Evolutionary conservation across 2,888 invertebrate species (phyloP), one percentile per base, ranked within the genome.

Genomic region (Rutpela maculata): DNA sequence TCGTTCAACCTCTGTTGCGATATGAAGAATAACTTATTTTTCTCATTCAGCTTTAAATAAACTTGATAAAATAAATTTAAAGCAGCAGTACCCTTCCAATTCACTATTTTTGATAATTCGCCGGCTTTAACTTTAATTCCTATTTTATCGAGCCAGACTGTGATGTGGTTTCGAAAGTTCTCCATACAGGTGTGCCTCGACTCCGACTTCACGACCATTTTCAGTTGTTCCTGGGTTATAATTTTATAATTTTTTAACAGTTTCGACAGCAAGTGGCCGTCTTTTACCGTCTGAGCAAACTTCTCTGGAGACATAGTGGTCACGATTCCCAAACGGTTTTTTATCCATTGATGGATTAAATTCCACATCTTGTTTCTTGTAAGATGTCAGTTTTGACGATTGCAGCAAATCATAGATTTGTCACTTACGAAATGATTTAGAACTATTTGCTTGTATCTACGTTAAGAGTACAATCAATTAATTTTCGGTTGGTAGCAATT

Each of bases 11-110:
- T 78, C 67, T 82, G 78, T 12, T 82, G 63, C 0, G 81, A 56
- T 12, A 85, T 57, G 65, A 82, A 82, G 31, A 79, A 79, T 18
- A 85, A 57, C 35, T 78, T 81, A 91, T 92, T 92, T 85, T 91
- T 92, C 84, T 91, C 92, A 81, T 93, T 92, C 66, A 94, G 88
- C 78, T 91, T 90, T 10, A 94, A 88, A 84, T 92, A 94, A 5
- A 94, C 87, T 86, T 92, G 91, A 87, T 93, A 93, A 85, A 93
- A 93, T 1, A 94, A 84, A 38, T 92, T 90, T 5, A 93, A 87
- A 7, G 93, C 88, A 0, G 91, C 87, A 10, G 91, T 90, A 4
- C 92, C 91, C 75, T 89, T 90, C 0, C 91, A 91, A 73, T 90
- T 89, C 77, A 91, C 91, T 17, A 93, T 90, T 71, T 90, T 90